Evolutionary conservation across 2,888 invertebrate species (phyloP), one percentile per base, ranked within the genome.

Genomic region (Pimpla rufipes): DNA sequence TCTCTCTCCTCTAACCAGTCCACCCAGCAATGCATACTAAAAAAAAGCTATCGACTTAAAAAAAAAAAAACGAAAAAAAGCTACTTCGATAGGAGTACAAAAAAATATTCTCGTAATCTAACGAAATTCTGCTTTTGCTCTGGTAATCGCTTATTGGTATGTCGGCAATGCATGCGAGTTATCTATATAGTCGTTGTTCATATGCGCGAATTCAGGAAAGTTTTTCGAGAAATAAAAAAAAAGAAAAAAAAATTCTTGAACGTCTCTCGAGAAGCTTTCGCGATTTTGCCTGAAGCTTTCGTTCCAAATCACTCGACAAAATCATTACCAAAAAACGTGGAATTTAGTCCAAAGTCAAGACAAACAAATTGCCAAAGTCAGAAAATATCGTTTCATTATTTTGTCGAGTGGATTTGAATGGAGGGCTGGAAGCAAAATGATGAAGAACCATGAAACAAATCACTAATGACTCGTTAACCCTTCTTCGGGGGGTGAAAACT

Each of bases 111-210:
- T 81, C 2, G 29, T 3, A 73, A 85, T 86, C 84, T 88, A 84
- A 88, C 85, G 85, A 88, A 89, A 90, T 91, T 92, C 92, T 93
- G 93, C 93, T 93, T 93, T 93, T 93, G 93, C 93, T 93, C 93
- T 93, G 93, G 93, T 93, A 93, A 93, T 90, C 91, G 93, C 93
- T 93, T 93, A 90, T 89, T 92, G 92, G 92, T 93, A 91, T 92
- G 92, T 92, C 90, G 89, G 93, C 91, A 90, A 83, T 92, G 93
- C 93, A 93, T 93, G 93, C 88, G 83, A 88, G 83, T 87, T 86
- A 29, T 71, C 50, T 52, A 84, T 71, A 59, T 71, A 59, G 73
- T 85, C 76, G 73, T 79, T 78, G 62, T 79, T 21, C 29, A 66
- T 10, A 55, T 50, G 8, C 23, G 64, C 16, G 45, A 40, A 18